A percentile compares a stretch with the other conserved stretches of the same genome.
These are phyloP conservation scores for Catocala sponsa DNA, from an alignment of 2,888 invertebrate genomes.

Conservation along the genomic window DNA sequence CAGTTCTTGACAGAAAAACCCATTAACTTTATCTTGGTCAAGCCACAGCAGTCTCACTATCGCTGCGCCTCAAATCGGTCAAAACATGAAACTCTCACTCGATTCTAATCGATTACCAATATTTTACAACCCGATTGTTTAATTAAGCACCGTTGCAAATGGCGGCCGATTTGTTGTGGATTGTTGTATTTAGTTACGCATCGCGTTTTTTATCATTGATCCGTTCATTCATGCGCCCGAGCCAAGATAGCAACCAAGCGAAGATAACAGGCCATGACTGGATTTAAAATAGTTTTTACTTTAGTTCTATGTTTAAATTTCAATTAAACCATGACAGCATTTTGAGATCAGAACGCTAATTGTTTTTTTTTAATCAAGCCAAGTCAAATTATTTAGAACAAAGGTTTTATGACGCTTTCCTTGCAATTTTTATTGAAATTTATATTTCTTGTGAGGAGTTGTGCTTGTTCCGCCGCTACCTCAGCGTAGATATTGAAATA, in stretches of 20 bases:
- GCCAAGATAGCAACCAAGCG: conserved; percentile 24
- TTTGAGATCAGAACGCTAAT: background rate
- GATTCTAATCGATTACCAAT: conserved; percentile 8
- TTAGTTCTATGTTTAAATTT: conserved; percentile 33
- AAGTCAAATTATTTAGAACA: no score
- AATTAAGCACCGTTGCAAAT: conserved; percentile 48
- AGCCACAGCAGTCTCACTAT: no score
- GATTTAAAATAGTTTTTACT: conserved; percentile 27
- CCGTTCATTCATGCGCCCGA: conserved; percentile 20
- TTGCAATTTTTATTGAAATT: no score
- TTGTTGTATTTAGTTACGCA: conserved; percentile 44
- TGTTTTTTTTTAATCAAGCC: no score
- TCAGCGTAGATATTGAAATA: no score
- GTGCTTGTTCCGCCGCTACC: no score
- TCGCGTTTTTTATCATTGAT: conserved; percentile 38
- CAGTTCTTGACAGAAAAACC: no score
- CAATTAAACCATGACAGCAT: background rate
- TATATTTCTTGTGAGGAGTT: no score
- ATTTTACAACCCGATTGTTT: conserved; percentile 40
- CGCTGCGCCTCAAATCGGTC: no score
- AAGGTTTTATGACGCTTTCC: no score
- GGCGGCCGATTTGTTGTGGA: conserved; percentile 44
- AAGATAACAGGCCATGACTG: conserved; percentile 31
- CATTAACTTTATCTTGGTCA: no score
- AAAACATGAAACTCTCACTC: background rate